Conservation (phyloP, 2,888 invertebrate species). For the Phragmatobia fuliginosa region DNA sequence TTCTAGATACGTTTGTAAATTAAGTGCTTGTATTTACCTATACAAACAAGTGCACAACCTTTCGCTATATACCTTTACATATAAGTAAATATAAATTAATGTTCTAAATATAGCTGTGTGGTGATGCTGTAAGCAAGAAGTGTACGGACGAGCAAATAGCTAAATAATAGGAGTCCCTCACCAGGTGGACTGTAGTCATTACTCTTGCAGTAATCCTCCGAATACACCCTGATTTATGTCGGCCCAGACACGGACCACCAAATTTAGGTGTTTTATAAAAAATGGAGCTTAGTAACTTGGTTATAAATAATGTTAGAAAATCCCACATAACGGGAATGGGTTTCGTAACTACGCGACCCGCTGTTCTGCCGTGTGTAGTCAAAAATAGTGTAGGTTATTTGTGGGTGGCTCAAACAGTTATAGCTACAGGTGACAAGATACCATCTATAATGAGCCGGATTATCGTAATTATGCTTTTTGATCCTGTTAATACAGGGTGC, state of each 20-base stretch:
- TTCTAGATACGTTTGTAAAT: no score
- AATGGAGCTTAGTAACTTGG: conserved; percentile 81
- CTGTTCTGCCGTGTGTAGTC: conserved; percentile 33
- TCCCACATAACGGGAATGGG: conserved; percentile 66
- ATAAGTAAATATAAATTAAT: not conserved
- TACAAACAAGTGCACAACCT: not conserved
- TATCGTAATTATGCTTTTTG: conserved; percentile 9
- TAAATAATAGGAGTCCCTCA: conserved; percentile 80
- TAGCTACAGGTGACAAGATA: conserved; percentile 20
- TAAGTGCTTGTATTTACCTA: not conserved
- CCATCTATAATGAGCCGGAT: conserved; percentile 9
- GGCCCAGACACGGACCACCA: conserved; percentile 79
- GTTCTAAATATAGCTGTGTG: conserved; percentile 5
- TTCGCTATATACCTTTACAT: not conserved
- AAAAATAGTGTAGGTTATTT: conserved; percentile 44
- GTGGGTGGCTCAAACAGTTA: conserved; percentile 17
- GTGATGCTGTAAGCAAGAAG: conserved; percentile 35
- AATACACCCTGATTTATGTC: conserved; percentile 83
- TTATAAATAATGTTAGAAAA: conserved; percentile 81
- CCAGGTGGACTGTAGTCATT: conserved; percentile 85
- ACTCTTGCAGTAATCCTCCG: conserved; percentile 84
- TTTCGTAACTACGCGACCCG: conserved; percentile 52
- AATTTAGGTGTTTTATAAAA: conserved; percentile 85
- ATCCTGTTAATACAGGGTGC: not conserved
- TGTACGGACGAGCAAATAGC: conserved; percentile 76